Base-by-base conservation (phyloP, 2,113 vertebrate genomes). In the Heloderma charlesbogerti region DNA sequence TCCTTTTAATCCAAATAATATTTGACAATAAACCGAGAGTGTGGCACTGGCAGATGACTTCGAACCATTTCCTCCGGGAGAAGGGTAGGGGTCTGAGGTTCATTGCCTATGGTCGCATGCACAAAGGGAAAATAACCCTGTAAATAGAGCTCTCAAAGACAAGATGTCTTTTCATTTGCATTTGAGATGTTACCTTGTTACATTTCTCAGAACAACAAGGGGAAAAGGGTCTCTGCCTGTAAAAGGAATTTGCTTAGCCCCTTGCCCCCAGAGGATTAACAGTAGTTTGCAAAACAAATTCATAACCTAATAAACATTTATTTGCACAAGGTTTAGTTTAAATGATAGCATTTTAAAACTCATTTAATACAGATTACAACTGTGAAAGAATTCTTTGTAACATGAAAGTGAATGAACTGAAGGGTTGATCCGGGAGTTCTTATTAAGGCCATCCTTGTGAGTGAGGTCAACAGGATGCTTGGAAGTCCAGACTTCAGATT, bases 101-200 rank as follows among this genome's bases (percentile, higher is more conserved):
- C 31, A 90, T 77, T 66, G 34, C 31, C 29, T n/a, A 78, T 60
- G 6, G 69, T 66, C 45, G 69, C 80, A 15, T 51, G 84, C 0
- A 0, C 79, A 89, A 93, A 71, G 18, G 25, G 6, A 92, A 88
- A 71, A 34, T 57, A 92, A 54, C 57, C 0, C 25, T 77, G 22
- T 79, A 89, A 94, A 91, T 3, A 78, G 66, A 60, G 10, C 3
- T 67, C 89, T 87, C 82, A 90, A 71, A 91, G 2, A 72, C 6
- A 43, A 25, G 88, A 57, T 87, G 75, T 25, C 8, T 92, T 93
- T 92, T 89, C 92, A 87, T 94, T 27, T 90, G 25, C 37, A 71
- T 92, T 90, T 94, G 88, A 25, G 86, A 22, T 80, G 89, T 93
- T 92, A 91, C 20, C 9, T 90, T 92, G 6, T 93, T 84, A 57